Conservation (phyloP, 1,140 invertebrate species). For the Zeugodacus cucurbitae region DNA sequence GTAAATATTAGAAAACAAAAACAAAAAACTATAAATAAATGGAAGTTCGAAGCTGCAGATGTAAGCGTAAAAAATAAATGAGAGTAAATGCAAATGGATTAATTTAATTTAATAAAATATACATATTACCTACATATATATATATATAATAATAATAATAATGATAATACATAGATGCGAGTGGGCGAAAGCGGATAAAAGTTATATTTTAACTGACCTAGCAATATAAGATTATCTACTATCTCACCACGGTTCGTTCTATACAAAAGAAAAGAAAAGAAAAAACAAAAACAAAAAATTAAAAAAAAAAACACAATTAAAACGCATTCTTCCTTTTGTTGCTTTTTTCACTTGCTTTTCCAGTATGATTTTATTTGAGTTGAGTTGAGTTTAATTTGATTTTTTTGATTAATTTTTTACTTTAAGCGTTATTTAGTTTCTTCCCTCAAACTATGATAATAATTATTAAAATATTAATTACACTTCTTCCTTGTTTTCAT, state of each 20-base stretch:
- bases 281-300: not conserved
- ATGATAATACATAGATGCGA: conserved; percentile 42
- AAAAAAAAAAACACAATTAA: not conserved
- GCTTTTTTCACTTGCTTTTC: not conserved
- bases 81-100: conserved; percentile 41
- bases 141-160: conserved; percentile 41
- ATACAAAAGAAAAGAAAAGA: not conserved
- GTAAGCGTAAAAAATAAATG: conserved; percentile 9
- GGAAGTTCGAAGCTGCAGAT: not conserved
- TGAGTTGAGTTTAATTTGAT: conserved; percentile 30
- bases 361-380: conserved; percentile 46
- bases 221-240: conserved; percentile 46
- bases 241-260: conserved; percentile 33
- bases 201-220: conserved; percentile 48
- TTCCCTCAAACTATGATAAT: conserved; percentile 53
- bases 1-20: not conserved
- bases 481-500: not conserved
- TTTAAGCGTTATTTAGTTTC: conserved; percentile 65
- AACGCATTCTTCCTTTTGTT: conserved; percentile 25
- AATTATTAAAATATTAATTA: not conserved
- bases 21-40: conserved; percentile 2
- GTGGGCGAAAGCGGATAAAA: conserved; percentile 47
- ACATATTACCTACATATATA: conserved; percentile 45
- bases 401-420: conserved; percentile 60
- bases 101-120: conserved; percentile 46